Evolutionary conservation across 2,797 vertebrate species (phyloP).

Genomic region (Dryobates pubescens): DNA sequence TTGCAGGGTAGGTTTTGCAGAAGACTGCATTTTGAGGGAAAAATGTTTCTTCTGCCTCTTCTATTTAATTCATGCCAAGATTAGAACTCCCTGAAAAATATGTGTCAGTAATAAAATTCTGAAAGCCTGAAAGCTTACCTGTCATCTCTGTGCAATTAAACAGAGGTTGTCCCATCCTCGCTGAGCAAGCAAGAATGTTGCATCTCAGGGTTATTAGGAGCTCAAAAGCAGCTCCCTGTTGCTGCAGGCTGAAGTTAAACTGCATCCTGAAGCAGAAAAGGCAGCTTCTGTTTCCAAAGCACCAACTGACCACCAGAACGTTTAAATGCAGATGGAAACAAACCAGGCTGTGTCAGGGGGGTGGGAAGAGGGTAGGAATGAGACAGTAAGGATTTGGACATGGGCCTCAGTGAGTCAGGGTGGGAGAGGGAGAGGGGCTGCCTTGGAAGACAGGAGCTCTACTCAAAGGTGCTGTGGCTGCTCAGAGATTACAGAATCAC

Average conservation of each 20-base stretch:
- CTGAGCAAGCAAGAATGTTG: slow-evolving; percentile 14
- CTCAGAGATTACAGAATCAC: neutral
- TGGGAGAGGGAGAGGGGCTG: neutral
- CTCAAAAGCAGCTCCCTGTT: neutral
- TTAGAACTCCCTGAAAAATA: slow-evolving; percentile 7
- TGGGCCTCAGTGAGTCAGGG: neutral
- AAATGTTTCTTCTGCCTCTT: neutral
- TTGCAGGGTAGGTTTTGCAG: neutral
- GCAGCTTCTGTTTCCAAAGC: neutral
- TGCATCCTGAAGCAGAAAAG: neutral
- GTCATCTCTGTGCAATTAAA: neutral
- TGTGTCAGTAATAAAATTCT: neutral
- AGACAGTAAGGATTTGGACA: neutral
- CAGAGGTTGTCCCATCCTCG: rapidly evolving
- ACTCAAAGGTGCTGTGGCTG: neutral
- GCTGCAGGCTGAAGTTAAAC: neutral
- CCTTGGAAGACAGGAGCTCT: neutral
- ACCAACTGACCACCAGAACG: neutral
- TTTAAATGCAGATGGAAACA: neutral
- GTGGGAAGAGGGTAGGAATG: neutral
- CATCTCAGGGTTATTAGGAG: neutral
- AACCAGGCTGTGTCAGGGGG: neutral
- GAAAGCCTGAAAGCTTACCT: slow-evolving; percentile 2
- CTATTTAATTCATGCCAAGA: slow-evolving; percentile 14
- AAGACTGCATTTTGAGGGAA: neutral